Percentiles rank a stretch among this genome's conserved stretches.
These are phyloP conservation scores for Campaea margaritaria DNA, from an alignment of 2,888 invertebrate species.

Conservation along the genomic window DNA sequence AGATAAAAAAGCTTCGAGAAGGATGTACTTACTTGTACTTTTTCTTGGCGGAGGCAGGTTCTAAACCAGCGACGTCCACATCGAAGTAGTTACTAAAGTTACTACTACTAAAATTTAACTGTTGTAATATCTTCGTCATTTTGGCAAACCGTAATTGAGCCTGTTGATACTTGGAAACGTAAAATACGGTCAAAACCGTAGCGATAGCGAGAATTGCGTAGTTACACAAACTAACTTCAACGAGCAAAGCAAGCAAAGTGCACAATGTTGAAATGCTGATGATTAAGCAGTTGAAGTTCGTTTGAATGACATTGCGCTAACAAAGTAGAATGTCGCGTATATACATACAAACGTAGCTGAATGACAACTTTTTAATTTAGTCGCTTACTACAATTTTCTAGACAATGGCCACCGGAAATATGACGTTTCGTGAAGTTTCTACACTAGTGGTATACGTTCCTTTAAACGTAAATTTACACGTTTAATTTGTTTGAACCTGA, in stretches of 20 bases:
- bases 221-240: conserved; percentile 51
- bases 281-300: conserved; percentile 54
- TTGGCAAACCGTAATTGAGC: conserved; percentile 80
- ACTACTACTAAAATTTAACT: conserved; percentile 84
- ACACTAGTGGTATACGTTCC: conserved; percentile 27
- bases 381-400: conserved; percentile 62
- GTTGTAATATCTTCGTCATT: conserved; percentile 84
- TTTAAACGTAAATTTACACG: conserved; percentile 4
- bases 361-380: conserved; percentile 56
- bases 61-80: conserved; percentile 61
- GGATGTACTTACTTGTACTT: conserved; percentile 66
- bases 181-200: conserved; percentile 76
- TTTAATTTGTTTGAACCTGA: background rate
- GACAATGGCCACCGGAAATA: conserved; percentile 75
- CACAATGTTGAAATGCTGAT: conserved; percentile 46
- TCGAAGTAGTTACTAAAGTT: conserved; percentile 77
- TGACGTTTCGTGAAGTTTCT: conserved; percentile 58
- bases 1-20: conserved; percentile 14
- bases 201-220: conserved; percentile 64
- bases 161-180: conserved; percentile 66
- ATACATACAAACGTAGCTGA: conserved; percentile 50
- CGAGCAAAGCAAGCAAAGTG: conserved; percentile 53
- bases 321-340: conserved; percentile 46
- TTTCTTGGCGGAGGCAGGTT: conserved; percentile 62
- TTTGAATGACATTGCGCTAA: conserved; percentile 44